phyloP scores from a whole-genome alignment of 2,797 vertebrate species.

The Tenualosa ilisha region DNA sequence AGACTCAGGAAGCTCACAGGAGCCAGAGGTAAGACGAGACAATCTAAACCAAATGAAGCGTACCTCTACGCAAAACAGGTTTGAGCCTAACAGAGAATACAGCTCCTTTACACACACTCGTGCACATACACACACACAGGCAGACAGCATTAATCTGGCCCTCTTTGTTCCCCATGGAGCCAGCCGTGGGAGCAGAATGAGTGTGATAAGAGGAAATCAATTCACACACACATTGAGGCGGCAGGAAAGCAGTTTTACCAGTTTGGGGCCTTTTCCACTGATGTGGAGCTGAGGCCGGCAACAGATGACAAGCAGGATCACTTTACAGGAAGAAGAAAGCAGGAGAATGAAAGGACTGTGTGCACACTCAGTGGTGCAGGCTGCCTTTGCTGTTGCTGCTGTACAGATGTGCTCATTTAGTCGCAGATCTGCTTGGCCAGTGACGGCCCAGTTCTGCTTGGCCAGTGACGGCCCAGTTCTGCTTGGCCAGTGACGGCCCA shows the following conservation, averaged over 20 bases:
- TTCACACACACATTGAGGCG: neutral
- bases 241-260: neutral
- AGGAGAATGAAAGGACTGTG: neutral
- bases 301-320: neutral
- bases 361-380: too few relatives aligned
- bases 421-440: too few relatives aligned
- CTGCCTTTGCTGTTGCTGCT: too few relatives aligned
- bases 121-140: neutral
- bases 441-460: too few relatives aligned
- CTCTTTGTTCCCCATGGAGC: neutral
- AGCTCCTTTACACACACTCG: neutral
- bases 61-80: neutral
- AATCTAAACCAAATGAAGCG: constrained; percentile 17
- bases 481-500: too few relatives aligned
- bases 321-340: neutral
- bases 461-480: too few relatives aligned
- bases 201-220: neutral
- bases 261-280: neutral
- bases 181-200: neutral
- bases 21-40: constrained; percentile 31
- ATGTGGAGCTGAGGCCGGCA: neutral
- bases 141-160: neutral
- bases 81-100: too few relatives aligned
- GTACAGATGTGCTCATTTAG: too few relatives aligned
- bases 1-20: constrained; percentile 27